phyloP scores from a whole-genome alignment of 1,140 invertebrate genomes.

The Rhysida immarginata region DNA sequence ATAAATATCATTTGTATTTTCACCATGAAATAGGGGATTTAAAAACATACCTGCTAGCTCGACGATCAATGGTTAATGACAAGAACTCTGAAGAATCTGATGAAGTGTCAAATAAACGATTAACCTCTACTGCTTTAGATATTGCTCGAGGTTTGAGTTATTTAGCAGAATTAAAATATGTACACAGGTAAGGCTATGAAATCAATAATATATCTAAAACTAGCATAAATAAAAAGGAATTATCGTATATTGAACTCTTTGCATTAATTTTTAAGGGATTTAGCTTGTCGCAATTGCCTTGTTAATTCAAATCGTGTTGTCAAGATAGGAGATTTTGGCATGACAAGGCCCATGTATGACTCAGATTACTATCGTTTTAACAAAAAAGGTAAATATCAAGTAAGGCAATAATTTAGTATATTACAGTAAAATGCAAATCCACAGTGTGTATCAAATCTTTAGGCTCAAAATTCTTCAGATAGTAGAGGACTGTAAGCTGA shows the following conservation, averaged over 20 bases:
- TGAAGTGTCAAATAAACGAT: constrained; percentile 55
- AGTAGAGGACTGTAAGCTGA: too few relatives aligned
- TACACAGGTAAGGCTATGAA: constrained; percentile 43
- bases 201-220: background rate
- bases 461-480: too few relatives aligned
- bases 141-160: constrained; percentile 69
- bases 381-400: constrained; percentile 44
- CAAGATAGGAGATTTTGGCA: constrained; percentile 84
- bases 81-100: constrained; percentile 40
- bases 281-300: constrained; percentile 75
- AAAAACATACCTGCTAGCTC: constrained; percentile 68
- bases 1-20: too few relatives aligned
- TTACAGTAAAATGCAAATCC: too few relatives aligned
- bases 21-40: constrained; percentile 47
- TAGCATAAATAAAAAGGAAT: background rate
- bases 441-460: too few relatives aligned
- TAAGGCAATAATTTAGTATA: too few relatives aligned
- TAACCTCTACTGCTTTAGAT: constrained; percentile 74
- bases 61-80: constrained; percentile 62
- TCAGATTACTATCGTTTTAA: constrained; percentile 77
- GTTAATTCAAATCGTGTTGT: constrained; percentile 63
- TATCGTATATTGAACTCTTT: constrained; percentile 1
- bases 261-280: constrained; percentile 41
- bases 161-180: constrained; percentile 59
- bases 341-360: constrained; percentile 74